Base-by-base conservation (phyloP, 2,113 vertebrate species). In the Rana temporaria region DNA sequence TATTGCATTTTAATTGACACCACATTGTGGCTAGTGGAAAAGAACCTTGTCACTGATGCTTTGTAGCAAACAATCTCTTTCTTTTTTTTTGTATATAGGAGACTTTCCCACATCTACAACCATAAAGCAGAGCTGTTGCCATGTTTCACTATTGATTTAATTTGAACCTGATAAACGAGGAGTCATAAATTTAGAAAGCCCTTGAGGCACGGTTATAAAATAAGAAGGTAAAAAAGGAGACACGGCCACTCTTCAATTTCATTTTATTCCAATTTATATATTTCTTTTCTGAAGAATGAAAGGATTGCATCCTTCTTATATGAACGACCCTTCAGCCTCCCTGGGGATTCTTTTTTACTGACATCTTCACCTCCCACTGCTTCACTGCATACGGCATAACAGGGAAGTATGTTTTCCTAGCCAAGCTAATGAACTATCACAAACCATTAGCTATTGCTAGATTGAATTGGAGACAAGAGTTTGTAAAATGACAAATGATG, bases 131-230 rank as follows among this genome's bases (percentile, higher is more conserved):
- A 59, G 56, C 60, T 56, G 14, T 64, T 32, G 57, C 79, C 55
- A 60, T 65, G 69, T 66, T 73, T 66, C 60, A 56, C 19, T 81
- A 73, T 81, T 73, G 79, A 73, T 81, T 81, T 73, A 65, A 81
- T 81, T 73, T 81, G 79, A 74, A 73, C 69, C 79, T 73, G 79
- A 81, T 81, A 72, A 81, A 81, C 65, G 79, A 63, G 60, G 68
- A 55, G 26, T 72, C 62, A 81, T 81, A 74, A 56, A 81, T 81
- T 62, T 24, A 65, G 26, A 34, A 56, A 73, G 60, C 79, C 69
- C 69, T 48, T 22, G 69, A 73, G 79, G 60, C 64, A 34, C 52
- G 5, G 60, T 68, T 22, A 62, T 68, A 80, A 71, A 80, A 80
- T 70, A 62, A 70, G 53, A 34, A 57, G 70, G 26, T 55, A 59